phyloP scores from a whole-genome alignment of 2,113 vertebrate species.

The Hirundichthys speculiger region DNA sequence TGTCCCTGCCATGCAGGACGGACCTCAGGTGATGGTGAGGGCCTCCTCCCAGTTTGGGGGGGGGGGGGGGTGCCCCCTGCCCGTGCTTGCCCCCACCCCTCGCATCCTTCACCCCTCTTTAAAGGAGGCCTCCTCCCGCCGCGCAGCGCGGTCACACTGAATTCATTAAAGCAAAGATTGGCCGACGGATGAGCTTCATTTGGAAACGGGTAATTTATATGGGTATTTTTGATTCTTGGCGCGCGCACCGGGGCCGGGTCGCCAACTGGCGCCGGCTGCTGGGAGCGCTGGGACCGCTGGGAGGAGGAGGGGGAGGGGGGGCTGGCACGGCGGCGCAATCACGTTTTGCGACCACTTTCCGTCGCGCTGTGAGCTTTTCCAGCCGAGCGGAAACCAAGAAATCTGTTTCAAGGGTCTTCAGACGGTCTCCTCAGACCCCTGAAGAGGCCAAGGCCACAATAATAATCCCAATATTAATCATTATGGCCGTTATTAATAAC shows the following conservation, averaged over 20 bases:
- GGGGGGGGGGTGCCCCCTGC: neutral
- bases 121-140: conserved; percentile 33
- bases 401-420: conserved; percentile 67
- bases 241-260: conserved; percentile 49
- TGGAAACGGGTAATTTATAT: conserved; percentile 77
- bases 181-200: conserved; percentile 64
- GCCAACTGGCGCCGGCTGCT: conserved; percentile 80
- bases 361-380: conserved; percentile 73
- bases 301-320: too few relatives aligned
- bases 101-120: conserved; percentile 49
- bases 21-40: conserved; percentile 51
- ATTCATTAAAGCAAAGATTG: conserved; percentile 63
- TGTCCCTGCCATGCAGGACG: conserved; percentile 47
- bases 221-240: conserved; percentile 77
- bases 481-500: too few relatives aligned
- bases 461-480: too few relatives aligned
- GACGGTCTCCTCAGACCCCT: neutral
- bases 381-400: conserved; percentile 76
- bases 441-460: too few relatives aligned
- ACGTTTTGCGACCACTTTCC: conserved; percentile 81
- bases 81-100: neutral
- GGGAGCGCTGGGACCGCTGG: conserved; percentile 54
- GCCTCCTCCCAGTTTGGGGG: conserved; percentile 39
- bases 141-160: conserved; percentile 56
- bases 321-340: conserved; percentile 74